Evolutionary conservation across 2,888 invertebrate genomes (phyloP).

Genomic region (Leucozona laternaria): DNA sequence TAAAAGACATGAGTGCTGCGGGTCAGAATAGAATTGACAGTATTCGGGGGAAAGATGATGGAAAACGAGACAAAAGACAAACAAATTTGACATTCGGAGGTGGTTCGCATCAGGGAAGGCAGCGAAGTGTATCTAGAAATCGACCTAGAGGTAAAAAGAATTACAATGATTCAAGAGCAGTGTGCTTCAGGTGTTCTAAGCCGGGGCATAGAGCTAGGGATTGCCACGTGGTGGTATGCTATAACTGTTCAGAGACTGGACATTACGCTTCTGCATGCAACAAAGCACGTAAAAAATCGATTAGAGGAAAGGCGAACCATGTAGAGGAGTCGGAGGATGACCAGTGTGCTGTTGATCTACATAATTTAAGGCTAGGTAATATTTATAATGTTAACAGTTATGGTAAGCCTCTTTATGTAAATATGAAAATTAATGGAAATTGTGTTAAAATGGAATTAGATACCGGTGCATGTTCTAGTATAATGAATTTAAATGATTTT

Average conservation of each 20-base stretch:
- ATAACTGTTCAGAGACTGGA: conserved; percentile 16
- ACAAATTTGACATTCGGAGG: neutral
- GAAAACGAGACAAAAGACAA: neutral
- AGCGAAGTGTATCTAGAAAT: conserved; percentile 14
- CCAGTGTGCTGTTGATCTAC: neutral
- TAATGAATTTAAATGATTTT: conserved; percentile 26
- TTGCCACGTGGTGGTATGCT: conserved; percentile 19
- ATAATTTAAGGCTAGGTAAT: conserved; percentile 27
- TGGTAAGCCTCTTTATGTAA: conserved; percentile 21
- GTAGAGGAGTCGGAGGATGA: neutral
- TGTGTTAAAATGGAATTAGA: neutral
- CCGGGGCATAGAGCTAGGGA: conserved; percentile 14
- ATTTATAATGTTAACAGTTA: conserved; percentile 5
- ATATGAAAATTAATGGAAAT: conserved; percentile 14
- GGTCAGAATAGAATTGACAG: conserved; percentile 11
- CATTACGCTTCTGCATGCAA: conserved; percentile 29
- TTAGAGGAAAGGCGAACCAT: conserved; percentile 20
- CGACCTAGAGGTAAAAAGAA: neutral
- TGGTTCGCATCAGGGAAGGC: conserved; percentile 3
- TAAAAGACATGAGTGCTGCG: conserved; percentile 21
- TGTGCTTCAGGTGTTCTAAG: conserved; percentile 31
- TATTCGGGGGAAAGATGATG: conserved; percentile 12
- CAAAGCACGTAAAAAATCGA: neutral
- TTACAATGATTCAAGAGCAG: neutral
- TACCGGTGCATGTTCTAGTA: conserved; percentile 40